Conservation (phyloP, 2,888 invertebrate genomes). For the Cryptophagus acutangulus region DNA sequence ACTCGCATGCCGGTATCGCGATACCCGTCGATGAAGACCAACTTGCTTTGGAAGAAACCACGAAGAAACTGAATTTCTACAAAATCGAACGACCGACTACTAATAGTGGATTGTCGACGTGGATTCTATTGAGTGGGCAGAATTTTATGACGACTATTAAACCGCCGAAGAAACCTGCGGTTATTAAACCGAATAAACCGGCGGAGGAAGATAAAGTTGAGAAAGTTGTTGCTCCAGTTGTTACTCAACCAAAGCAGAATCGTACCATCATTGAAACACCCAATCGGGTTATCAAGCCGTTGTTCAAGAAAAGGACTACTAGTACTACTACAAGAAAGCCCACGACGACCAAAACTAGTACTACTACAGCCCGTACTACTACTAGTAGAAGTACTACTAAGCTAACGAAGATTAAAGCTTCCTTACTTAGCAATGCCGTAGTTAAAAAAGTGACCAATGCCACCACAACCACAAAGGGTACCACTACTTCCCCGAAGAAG, state of each 20-base stretch:
- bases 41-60: constrained; percentile 35
- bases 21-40: constrained; percentile 41
- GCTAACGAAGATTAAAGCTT: constrained; percentile 59
- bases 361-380: constrained; percentile 21
- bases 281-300: constrained; percentile 35
- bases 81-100: constrained; percentile 50
- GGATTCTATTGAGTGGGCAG: constrained; percentile 65
- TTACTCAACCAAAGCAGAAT: constrained; percentile 18
- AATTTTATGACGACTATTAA: constrained; percentile 30
- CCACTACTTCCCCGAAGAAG: constrained; percentile 18
- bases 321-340: constrained; percentile 23
- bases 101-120: constrained; percentile 66
- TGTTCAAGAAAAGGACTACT: constrained; percentile 36
- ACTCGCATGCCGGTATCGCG: constrained; percentile 58
- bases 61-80: constrained; percentile 42
- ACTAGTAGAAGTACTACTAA: constrained; percentile 32
- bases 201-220: constrained; percentile 11
- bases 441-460: constrained; percentile 33
- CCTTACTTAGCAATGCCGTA: constrained; percentile 53
- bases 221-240: too few species aligned
- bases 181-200: constrained; percentile 19
- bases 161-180: constrained; percentile 22
- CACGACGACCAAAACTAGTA: constrained; percentile 25
- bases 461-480: constrained; percentile 28
- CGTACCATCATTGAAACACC: constrained; percentile 24